A percentile compares a stretch with the other conserved stretches of the same genome.
phyloP scores from a whole-genome alignment of 2,888 invertebrate genomes.

The Gryllus longicercus region DNA sequence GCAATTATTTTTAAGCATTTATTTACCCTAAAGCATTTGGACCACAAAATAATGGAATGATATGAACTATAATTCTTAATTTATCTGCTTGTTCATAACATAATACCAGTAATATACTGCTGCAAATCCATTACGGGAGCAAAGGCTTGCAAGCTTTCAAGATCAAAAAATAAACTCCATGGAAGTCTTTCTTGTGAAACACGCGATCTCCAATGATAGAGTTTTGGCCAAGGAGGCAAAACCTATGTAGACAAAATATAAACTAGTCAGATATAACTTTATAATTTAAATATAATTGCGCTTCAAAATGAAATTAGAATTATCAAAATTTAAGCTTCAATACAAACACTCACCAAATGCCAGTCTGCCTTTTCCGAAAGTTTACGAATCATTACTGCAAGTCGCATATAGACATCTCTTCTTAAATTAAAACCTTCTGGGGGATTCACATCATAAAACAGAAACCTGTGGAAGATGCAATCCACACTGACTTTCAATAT shows the following conservation, averaged over 20 bases:
- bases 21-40: too few relatives aligned
- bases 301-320: neutral
- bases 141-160: slow-evolving; percentile 70
- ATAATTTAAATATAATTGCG: too few relatives aligned
- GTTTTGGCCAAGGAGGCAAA: slow-evolving; percentile 85
- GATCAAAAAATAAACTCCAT: slow-evolving; percentile 85
- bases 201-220: slow-evolving; percentile 83
- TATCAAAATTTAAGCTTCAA: neutral
- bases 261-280: neutral
- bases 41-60: too few relatives aligned
- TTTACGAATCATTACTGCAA: slow-evolving; percentile 76
- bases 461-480: slow-evolving; percentile 54
- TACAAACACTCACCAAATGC: slow-evolving; percentile 46
- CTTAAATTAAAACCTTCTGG: slow-evolving; percentile 96
- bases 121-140: slow-evolving; percentile 84
- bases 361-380: slow-evolving; percentile 55
- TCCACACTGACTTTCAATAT: neutral
- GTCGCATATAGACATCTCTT: slow-evolving; percentile 91
- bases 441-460: slow-evolving; percentile 91
- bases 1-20: too few relatives aligned
- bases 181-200: slow-evolving; percentile 60
- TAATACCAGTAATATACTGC: slow-evolving; percentile 69
- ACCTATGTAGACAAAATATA: slow-evolving; percentile 54
- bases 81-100: slow-evolving; percentile 70
- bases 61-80: too few relatives aligned